Evolutionary conservation across 2,113 vertebrate species (phyloP), one percentile per base, ranked within the genome.

Genomic region (Ovis canadensis): DNA sequence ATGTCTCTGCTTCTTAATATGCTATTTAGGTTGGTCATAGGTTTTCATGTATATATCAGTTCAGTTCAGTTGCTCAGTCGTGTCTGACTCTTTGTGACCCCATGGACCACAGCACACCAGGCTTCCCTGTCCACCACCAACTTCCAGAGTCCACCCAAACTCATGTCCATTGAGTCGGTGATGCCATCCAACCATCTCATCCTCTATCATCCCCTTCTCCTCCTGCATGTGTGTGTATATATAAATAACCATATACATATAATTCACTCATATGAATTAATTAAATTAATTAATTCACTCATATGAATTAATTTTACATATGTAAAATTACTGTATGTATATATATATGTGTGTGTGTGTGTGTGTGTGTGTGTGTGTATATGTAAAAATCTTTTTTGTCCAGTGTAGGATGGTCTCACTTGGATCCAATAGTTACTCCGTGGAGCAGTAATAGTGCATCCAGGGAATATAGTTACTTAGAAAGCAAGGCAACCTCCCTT

Each of bases 31-130:
- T 43, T 74, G n/a, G 21, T 74, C 36, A 74, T 74, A 74, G 71
- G 5, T 74, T 43, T 74, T 74, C 5, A 43, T 13, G 6, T 40
- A 43, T 74, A 13, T 74, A 74, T 74, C 64, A 36, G 9, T 36
- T 71, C 9, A 6, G 17, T 21, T 71, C n/a, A 71, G 64, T 71
- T 6, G 0, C 9, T 71, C 64, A 23, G n/a, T 23, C 10, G 0
- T 71, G n/a, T 36, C n/a, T 0, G 0, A 71, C n/a, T 23, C 64
- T 71, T 36, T 71, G 64, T 23, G n/a, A 71, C 19, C n/a, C n/a
- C 64, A 36, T 23, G 64, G 19, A 71, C 19, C n/a, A 0, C 9
- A 71, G 64, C n/a, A 23, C 4, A 0, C 64, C 64, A 36, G 64
- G 64, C 9, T 10, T 71, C n/a, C n/a, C 64, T 23, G n/a, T 71